phyloP scores from a whole-genome alignment of 2,113 vertebrate species.

The Cyanoliseus patagonus region DNA sequence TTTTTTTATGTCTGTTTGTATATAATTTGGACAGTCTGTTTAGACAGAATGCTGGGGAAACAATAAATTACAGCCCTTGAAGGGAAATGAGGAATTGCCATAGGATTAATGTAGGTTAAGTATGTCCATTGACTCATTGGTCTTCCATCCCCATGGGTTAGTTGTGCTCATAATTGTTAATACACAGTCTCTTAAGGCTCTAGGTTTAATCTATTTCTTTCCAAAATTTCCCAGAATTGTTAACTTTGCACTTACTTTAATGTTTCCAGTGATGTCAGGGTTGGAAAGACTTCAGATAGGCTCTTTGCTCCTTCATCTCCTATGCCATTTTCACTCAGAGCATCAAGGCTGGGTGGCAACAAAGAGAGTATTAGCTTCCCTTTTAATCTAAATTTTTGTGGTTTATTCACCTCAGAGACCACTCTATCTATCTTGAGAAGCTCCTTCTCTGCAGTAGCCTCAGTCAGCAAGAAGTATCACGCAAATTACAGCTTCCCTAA shows the following conservation, averaged over 20 bases:
- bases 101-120: not conserved
- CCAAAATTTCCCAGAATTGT: not conserved
- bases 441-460: not conserved
- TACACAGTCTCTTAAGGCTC: not conserved
- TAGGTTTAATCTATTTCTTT: not conserved
- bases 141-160: not conserved
- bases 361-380: not conserved
- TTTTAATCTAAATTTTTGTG: not conserved
- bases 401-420: conserved; percentile 9
- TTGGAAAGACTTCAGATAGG: conserved; percentile 78
- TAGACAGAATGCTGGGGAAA: not conserved
- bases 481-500: conserved; percentile 5
- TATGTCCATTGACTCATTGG: not conserved
- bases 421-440: not conserved
- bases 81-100: not conserved
- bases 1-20: not conserved
- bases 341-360: conserved; percentile 80
- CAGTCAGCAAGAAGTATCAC: not conserved
- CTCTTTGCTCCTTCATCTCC: conserved; percentile 83
- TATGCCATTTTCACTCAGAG: conserved; percentile 83
- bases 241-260: conserved; percentile 85
- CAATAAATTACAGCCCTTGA: not conserved
- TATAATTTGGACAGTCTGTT: not conserved
- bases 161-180: not conserved
- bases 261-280: conserved; percentile 80